Percentiles rank a stretch among this genome's conserved stretches.
These are phyloP conservation scores for Bombus difficillimus DNA, from an alignment of 1,140 invertebrate species.

Conservation along the genomic window DNA sequence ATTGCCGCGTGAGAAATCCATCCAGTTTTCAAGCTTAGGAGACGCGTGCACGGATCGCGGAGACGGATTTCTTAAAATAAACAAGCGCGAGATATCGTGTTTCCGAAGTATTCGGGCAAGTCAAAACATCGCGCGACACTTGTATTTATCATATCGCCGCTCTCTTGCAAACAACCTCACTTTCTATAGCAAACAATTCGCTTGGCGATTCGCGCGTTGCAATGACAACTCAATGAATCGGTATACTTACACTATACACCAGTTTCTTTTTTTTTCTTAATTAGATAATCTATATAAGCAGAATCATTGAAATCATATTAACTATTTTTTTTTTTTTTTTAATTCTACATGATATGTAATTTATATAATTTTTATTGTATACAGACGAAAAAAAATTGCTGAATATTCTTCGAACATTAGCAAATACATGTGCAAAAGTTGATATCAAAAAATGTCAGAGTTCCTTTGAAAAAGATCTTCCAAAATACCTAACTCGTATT, in stretches of 20 bases:
- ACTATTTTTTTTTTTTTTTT: too few species aligned
- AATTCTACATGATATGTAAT: too few species aligned
- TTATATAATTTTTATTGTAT: too few species aligned
- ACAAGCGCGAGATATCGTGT: slow-evolving; percentile 50
- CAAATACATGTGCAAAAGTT: not conserved
- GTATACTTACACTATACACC: too few species aligned
- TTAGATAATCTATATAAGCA: too few species aligned
- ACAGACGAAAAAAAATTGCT: too few species aligned
- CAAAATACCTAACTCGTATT: too few species aligned
- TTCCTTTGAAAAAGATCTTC: too few species aligned
- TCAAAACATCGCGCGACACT: slow-evolving; percentile 46
- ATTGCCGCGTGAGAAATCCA: not conserved
- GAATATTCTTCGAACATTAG: not conserved
- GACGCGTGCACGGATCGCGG: slow-evolving; percentile 20
- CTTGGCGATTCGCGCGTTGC: not conserved
- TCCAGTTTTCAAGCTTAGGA: not conserved
- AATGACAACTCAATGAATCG: not conserved
- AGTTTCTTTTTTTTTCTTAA: not conserved
- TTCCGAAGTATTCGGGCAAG: slow-evolving; percentile 50
- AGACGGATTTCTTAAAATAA: slow-evolving; percentile 50
- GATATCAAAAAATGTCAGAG: not conserved
- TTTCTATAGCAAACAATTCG: slow-evolving; percentile 17
- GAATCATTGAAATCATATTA: too few species aligned
- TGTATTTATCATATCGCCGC: slow-evolving; percentile 36
- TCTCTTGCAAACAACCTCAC: slow-evolving; percentile 4